A percentile compares a stretch with the other conserved stretches of the same genome.
phyloP scores from a whole-genome alignment of 2,888 invertebrate species.

The Tubulanus polymorphus region DNA sequence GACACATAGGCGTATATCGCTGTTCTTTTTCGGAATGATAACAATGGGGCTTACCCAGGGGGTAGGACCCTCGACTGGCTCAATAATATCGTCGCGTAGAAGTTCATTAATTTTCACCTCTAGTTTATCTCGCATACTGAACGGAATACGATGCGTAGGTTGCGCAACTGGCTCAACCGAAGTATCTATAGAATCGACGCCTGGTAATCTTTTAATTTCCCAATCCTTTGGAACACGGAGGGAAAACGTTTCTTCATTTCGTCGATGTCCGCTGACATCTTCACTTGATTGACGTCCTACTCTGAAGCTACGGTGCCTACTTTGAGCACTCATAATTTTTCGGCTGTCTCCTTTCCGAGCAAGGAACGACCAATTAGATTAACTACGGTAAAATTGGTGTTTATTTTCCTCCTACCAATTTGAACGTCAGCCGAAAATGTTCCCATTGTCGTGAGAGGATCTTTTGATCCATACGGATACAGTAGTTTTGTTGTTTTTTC shows the following conservation, averaged over 20 bases:
- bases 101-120: constrained; percentile 17
- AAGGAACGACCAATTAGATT: too few relatives aligned
- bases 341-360: too few relatives aligned
- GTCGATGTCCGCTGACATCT: too few relatives aligned
- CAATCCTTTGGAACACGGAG: too few relatives aligned
- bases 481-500: not conserved
- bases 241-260: too few relatives aligned
- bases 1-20: constrained; percentile 13
- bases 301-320: too few relatives aligned
- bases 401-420: too few relatives aligned
- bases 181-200: not conserved
- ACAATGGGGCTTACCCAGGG: constrained; percentile 15
- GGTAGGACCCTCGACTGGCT: constrained; percentile 12
- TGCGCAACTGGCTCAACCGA: constrained; percentile 18
- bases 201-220: not conserved
- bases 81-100: constrained; percentile 15
- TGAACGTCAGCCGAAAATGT: too few relatives aligned
- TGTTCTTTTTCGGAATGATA: constrained; percentile 12
- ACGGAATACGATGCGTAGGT: constrained; percentile 14
- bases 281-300: too few relatives aligned
- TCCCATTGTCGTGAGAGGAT: too few relatives aligned
- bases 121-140: constrained; percentile 16
- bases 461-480: not conserved
- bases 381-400: too few relatives aligned
- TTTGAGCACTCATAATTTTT: too few relatives aligned